Conservation (phyloP, 2,113 vertebrate species). For the Labrus mixtus region DNA sequence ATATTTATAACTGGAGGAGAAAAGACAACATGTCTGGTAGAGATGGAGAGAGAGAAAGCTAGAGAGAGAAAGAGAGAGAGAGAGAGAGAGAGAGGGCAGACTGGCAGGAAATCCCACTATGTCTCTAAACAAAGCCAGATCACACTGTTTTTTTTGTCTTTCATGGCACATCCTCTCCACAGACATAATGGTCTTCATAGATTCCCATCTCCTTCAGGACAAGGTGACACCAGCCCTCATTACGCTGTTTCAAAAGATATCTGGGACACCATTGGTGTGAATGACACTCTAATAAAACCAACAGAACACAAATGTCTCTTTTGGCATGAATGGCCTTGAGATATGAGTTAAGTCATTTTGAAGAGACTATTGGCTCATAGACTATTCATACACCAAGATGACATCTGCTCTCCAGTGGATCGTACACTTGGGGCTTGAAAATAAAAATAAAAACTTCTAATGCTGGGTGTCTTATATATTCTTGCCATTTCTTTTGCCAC, state of each 20-base stretch:
- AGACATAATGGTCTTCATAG: constrained; percentile 37
- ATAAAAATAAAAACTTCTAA: background rate
- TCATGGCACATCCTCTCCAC: constrained; percentile 35
- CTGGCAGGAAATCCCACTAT: constrained; percentile 68
- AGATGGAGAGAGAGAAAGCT: constrained; percentile 8
- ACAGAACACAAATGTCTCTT: background rate
- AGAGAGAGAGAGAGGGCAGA: constrained; percentile 33
- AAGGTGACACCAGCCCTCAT: constrained; percentile 60
- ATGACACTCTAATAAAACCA: constrained; percentile 9
- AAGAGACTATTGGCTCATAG: constrained; percentile 15
- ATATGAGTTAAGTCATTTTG: constrained; percentile 8
- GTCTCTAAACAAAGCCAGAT: constrained; percentile 59
- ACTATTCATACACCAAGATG: constrained; percentile 2
- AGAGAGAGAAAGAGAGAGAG: constrained; percentile 11
- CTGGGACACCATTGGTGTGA: constrained; percentile 29
- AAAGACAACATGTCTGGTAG: constrained; percentile 39
- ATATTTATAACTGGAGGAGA: constrained; percentile 58
- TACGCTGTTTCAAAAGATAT: constrained; percentile 46
- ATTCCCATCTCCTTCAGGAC: constrained; percentile 32
- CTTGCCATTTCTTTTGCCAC: constrained; percentile 13
- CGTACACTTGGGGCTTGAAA: background rate
- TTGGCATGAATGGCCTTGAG: background rate
- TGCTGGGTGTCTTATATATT: constrained; percentile 1
- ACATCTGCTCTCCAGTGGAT: constrained; percentile 8
- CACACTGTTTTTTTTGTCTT: constrained; percentile 44